Conservation (phyloP, 2,797 vertebrate species). For the Gymnothorax javanicus region DNA sequence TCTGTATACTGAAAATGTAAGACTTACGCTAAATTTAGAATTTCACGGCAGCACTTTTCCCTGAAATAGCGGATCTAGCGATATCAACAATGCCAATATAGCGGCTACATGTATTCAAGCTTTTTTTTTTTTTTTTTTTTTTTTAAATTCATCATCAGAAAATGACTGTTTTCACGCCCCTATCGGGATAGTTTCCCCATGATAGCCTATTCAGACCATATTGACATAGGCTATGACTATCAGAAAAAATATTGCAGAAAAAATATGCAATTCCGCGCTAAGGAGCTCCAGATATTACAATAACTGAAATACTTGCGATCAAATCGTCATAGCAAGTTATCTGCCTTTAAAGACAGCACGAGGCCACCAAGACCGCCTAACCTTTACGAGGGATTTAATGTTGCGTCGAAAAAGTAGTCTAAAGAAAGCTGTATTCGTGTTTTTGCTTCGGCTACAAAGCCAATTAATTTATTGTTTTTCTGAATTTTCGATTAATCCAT, state of each 20-base stretch:
- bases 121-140: too few species aligned
- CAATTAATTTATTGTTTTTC: neutral
- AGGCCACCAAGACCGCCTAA: slow-evolving; percentile 33
- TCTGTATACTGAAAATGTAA: too few species aligned
- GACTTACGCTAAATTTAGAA: too few species aligned
- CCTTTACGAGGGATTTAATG: slow-evolving; percentile 16
- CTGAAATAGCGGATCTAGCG: too few species aligned
- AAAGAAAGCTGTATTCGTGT: neutral
- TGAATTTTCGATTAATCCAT: neutral
- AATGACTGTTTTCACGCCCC: too few species aligned
- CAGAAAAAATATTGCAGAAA: neutral
- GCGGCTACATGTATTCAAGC: too few species aligned
- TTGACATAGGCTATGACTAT: neutral
- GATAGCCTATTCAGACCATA: neutral
- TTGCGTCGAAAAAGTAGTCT: neutral
- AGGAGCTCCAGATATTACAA: neutral
- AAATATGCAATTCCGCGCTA: neutral
- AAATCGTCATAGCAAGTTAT: neutral
- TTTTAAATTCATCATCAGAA: too few species aligned
- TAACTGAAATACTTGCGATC: neutral
- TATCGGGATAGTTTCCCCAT: too few species aligned
- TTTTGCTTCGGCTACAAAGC: neutral
- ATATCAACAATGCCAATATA: too few species aligned
- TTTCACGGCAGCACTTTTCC: too few species aligned
- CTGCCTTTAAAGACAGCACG: slow-evolving; percentile 2